A percentile compares a stretch with the other conserved stretches of the same genome.
These are phyloP conservation scores for Hylomyscus alleni DNA, from an alignment of 2,797 vertebrate genomes.

Conservation along the genomic window DNA sequence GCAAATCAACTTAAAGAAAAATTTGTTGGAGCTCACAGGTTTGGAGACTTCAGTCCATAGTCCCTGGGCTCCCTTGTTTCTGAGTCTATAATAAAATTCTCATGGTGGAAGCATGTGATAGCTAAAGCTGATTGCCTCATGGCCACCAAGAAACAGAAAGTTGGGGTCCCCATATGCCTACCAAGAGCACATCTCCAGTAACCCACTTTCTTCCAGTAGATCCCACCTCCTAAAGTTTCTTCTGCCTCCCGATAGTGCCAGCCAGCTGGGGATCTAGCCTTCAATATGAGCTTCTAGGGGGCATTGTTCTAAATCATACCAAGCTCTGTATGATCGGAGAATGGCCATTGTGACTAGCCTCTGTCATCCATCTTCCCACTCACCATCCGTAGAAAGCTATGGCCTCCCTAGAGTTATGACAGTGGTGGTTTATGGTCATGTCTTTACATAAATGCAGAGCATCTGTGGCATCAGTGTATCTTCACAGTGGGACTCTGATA, in stretches of 20 bases:
- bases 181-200: background rate
- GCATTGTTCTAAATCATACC: background rate
- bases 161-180: background rate
- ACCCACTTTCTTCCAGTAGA: background rate
- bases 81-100: background rate
- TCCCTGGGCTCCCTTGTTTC: background rate
- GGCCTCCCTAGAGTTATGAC: background rate
- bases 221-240: background rate
- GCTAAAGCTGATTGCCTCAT: background rate
- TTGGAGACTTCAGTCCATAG: background rate
- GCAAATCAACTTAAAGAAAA: background rate
- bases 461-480: accelerated
- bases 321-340: background rate
- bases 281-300: no score
- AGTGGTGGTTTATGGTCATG: background rate
- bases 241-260: background rate
- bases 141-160: background rate
- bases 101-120: no score
- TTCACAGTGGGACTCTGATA: background rate
- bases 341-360: accelerated
- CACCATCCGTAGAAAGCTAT: accelerated
- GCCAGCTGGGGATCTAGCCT: background rate
- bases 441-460: background rate
- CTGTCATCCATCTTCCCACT: background rate
- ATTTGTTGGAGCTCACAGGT: background rate